Conservation (phyloP, 2,113 vertebrate genomes). For the Cromileptes altivelis region DNA sequence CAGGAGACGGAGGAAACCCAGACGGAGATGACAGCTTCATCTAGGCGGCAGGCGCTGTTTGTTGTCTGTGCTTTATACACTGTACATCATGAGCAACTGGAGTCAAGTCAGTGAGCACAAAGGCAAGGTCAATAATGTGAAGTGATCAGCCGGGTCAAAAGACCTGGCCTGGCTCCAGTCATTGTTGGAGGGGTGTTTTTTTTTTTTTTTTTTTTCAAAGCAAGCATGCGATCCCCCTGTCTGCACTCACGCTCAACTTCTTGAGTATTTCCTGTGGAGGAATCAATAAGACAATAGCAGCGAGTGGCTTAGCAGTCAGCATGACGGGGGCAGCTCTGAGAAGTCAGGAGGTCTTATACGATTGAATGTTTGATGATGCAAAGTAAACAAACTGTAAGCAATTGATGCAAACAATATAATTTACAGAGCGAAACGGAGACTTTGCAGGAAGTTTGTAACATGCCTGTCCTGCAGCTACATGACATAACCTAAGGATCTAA, state of each 20-base stretch:
- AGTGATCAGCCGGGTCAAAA: slow-evolving; percentile 65
- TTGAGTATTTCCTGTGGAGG: slow-evolving; percentile 75
- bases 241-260: slow-evolving; percentile 64
- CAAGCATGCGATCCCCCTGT: slow-evolving; percentile 56
- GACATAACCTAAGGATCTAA: too few relatives aligned
- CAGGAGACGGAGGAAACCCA: slow-evolving; percentile 38
- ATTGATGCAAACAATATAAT: neutral
- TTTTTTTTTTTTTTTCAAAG: slow-evolving; percentile 50
- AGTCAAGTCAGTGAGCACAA: slow-evolving; percentile 50
- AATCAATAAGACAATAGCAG: slow-evolving; percentile 81
- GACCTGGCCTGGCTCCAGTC: slow-evolving; percentile 66
- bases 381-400: slow-evolving; percentile 19
- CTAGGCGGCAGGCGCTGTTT: slow-evolving; percentile 55
- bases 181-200: slow-evolving; percentile 56
- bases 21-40: slow-evolving; percentile 49
- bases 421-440: neutral
- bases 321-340: neutral
- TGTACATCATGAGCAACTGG: slow-evolving; percentile 50
- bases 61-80: slow-evolving; percentile 73
- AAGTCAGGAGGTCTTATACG: neutral
- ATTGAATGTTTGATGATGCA: slow-evolving; percentile 18
- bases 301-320: slow-evolving; percentile 37
- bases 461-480: too few relatives aligned
- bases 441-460: neutral
- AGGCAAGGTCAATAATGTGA: slow-evolving; percentile 66